Evolutionary conservation across 2,888 invertebrate species (phyloP), one percentile per base, ranked within the genome.

Genomic region (Lithophane ornitopus): DNA sequence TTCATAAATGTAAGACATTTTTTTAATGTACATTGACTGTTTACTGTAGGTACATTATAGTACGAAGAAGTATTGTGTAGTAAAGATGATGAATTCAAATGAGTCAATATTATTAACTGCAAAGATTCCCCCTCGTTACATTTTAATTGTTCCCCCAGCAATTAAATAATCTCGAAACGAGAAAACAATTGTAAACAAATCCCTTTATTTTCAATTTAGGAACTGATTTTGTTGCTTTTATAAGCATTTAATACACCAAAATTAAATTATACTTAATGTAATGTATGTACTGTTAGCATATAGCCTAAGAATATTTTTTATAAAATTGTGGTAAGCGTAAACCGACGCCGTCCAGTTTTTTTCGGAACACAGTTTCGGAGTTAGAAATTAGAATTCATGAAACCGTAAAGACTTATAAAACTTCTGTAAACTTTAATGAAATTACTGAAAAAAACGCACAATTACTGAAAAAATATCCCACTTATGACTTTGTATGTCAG

Each of bases 291-390:
- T 58, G 19, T n/a, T 61, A 76, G 56, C 44, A 3, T 26, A 49
- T 49, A 2, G n/a, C 34, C 3, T 69, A 67, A 54, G 74, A n/a
- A 74, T 74, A 9, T 34, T 44, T 76, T 76, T 39, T 54, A 61
- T 46, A 39, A 76, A 76, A 54, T 39, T 58, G 14, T 62, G 12
- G 41, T 81, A 52, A 68, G 63, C 62, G 16, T 34, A 71, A 71
- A 46, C 61, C 61, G 81, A 54, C 49, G 76, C 82, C 82, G 82
- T 82, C 82, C 82, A 62, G 14, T 0, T 8, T 39, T 67, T 63
- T 61, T 81, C 85, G 62, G 56, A 71, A 85, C 85, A 44, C n/a
- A 61, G 81, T 82, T 81, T 71, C 81, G 81, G 41, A 34, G 11
- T 52, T 52, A 63, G 9, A 70, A 75, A 54, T 59, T 84, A 72